These are phyloP conservation scores for Syritta pipiens DNA, from an alignment of 2,888 invertebrate genomes.

Conservation along the genomic window DNA sequence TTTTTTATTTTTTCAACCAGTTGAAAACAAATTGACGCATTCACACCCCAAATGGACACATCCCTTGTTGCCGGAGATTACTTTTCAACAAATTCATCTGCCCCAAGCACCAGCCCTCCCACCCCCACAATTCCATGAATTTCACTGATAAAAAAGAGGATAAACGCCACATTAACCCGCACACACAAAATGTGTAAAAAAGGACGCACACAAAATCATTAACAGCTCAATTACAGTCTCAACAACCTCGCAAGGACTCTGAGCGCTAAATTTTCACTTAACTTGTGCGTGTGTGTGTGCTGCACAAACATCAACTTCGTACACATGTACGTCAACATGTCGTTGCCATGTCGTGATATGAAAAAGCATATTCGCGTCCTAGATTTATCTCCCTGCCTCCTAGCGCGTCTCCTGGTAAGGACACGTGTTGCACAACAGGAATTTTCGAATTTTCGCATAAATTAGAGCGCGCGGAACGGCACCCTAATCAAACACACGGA, in stretches of 20 bases:
- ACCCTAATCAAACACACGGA: constrained; percentile 45
- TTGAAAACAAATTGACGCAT: too few relatives aligned
- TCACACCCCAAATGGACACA: too few relatives aligned
- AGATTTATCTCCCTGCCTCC: constrained; percentile 65
- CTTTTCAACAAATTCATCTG: too few relatives aligned
- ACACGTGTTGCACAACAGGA: constrained; percentile 65
- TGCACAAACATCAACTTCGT: background rate
- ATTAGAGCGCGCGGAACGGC: constrained; percentile 51
- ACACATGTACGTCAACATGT: constrained; percentile 34
- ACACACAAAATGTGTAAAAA: background rate
- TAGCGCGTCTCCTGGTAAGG: constrained; percentile 49
- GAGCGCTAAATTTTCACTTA: background rate
- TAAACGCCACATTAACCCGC: constrained; percentile 29
- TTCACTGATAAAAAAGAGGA: constrained; percentile 40
- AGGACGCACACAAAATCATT: constrained; percentile 34
- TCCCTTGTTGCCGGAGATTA: too few relatives aligned
- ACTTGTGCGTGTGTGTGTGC: constrained; percentile 1
- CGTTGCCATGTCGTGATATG: constrained; percentile 26
- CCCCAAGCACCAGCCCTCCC: too few relatives aligned
- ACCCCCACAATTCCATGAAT: constrained; percentile 14
- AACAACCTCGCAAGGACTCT: constrained; percentile 23
- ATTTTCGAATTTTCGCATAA: constrained; percentile 66
- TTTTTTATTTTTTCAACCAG: too few relatives aligned
- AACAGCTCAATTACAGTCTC: constrained; percentile 64
- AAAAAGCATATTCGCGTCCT: constrained; percentile 58